Evolutionary conservation across 2,113 vertebrate genomes (phyloP).

Genomic region (Phrynosoma platyrhinos): DNA sequence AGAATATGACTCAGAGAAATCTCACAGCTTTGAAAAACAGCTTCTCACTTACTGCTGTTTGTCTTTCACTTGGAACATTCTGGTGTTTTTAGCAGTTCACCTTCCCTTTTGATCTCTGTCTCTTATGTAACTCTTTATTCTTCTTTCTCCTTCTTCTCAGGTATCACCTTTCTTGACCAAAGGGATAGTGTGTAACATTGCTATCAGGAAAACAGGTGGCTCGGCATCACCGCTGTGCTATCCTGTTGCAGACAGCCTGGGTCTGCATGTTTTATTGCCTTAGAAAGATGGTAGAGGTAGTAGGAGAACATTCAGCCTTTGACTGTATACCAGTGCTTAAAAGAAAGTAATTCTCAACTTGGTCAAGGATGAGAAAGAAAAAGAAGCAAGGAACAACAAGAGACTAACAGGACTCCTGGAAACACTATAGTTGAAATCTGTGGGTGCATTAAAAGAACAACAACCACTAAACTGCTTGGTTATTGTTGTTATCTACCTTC

Average conservation of each 20-base stretch:
- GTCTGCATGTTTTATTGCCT: conserved; percentile 6
- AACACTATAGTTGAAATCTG: conserved; percentile 11
- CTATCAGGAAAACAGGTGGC: not conserved
- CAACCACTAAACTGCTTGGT: too few species aligned
- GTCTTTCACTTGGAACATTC: not conserved
- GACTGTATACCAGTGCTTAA: conserved; percentile 41
- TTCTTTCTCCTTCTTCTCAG: not conserved
- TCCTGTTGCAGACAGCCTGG: not conserved
- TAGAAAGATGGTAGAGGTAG: conserved; percentile 40
- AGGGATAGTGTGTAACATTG: not conserved
- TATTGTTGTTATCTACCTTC: too few species aligned
- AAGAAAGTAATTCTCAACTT: conserved; percentile 32
- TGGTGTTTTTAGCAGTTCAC: not conserved
- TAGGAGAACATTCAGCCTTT: conserved; percentile 30
- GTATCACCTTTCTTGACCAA: not conserved
- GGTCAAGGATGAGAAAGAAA: not conserved
- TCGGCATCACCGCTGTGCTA: too few species aligned
- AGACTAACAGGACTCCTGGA: not conserved
- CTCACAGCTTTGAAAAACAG: not conserved
- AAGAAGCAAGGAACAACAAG: not conserved
- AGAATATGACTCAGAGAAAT: not conserved
- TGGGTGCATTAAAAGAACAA: not conserved
- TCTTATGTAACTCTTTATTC: not conserved
- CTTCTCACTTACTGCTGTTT: not conserved
- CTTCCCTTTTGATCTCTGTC: not conserved